Base-by-base conservation (phyloP, 2,797 vertebrate species). In the Danio albolineatus region DNA sequence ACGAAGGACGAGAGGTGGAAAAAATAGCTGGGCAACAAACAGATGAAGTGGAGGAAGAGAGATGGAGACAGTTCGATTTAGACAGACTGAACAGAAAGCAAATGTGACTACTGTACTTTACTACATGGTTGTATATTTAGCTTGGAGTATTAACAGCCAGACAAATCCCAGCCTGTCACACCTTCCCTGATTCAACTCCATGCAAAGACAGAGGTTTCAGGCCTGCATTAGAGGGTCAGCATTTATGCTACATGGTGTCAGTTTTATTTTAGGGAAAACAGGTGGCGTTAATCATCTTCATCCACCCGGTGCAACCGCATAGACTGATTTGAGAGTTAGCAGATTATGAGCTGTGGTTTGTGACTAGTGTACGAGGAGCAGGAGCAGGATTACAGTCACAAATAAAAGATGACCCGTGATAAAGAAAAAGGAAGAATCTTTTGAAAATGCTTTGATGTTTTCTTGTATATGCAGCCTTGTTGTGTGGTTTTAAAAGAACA, bases 221-320 rank as follows among this genome's bases (percentile, higher is more conserved):
- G 16, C 69, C 48, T 70, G 79, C 48, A 19, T 75, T 76, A 69
- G n/a, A 51, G 36, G 46, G 65, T 12, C 73, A 41, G 66, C 48
- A 17, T 76, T 76, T 54, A 73, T 51, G 17, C 64, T 62, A 46
- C 79, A 62, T 62, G 65, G 46, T 71, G 73, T 76, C 70, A 51
- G 43, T 62, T 62, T 76, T 70, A 51, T 81, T 76, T 81, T 13
- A 62, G 43, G 57, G 70, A 46, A 81, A 81, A 76, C 65, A 76
- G 73, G 46, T 81, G 73, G 10, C 0, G 17, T 38, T 76, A 70
- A 81, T 76, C 79, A 75, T 53, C 72, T 76, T 53, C 28, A 79
- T 73, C 61, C 39, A 65, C 41, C 28, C 39, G 0, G 36, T 51
- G 28, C 65, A 70, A 78, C 76, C 61, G 76, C 10, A 16, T 57